Base-by-base conservation (phyloP, 2,888 invertebrate genomes). In the Thyatira batis region DNA sequence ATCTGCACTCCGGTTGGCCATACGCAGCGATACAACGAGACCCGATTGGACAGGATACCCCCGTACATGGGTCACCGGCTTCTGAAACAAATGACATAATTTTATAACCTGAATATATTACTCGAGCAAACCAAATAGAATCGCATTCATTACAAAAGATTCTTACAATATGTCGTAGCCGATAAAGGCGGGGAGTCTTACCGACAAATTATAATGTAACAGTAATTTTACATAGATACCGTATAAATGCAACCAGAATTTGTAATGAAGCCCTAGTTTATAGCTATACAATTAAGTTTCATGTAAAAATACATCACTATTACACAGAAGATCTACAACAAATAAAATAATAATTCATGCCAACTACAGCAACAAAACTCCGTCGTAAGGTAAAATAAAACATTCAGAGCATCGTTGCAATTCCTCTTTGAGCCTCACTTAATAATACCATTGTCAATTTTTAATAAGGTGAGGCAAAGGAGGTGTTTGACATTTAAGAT, bases 1-100 rank as follows among this genome's bases (percentile, higher is more conserved):
- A 97, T 65, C 89, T 76, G 56, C 92, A 92, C 58, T 92, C 95
- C 44, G 94, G 93, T 60, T 93, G 93, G 8, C 96, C 96, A 73
- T 95, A 95, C 1, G 93, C 84, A 28, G 93, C 89, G 30, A 85
- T 93, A 80, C 97, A 97, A 50, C 94, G 92, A 0, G 95, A 95
- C 1, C 96, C 96, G 62, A 93, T 93, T 56, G 93, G 94, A 80
- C 97, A 97, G 20, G 92, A 87, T 66, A 94, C 93, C 57, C 93
- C 93, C 44, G 93, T 89, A 80, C 97, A 97, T 0, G 96, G 96
- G 76, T 96, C 95, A 55, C 93, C 93, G 64, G 94, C 92, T 80
- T 95, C 95, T 94, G 67, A 54, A 57, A 49, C 53, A 53, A 52
- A 54, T 39, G 5, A 39, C 8, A 39, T 39, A 2, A 8, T 3